Base-by-base conservation (phyloP, 2,888 invertebrate species). In the Cinara cedri region DNA sequence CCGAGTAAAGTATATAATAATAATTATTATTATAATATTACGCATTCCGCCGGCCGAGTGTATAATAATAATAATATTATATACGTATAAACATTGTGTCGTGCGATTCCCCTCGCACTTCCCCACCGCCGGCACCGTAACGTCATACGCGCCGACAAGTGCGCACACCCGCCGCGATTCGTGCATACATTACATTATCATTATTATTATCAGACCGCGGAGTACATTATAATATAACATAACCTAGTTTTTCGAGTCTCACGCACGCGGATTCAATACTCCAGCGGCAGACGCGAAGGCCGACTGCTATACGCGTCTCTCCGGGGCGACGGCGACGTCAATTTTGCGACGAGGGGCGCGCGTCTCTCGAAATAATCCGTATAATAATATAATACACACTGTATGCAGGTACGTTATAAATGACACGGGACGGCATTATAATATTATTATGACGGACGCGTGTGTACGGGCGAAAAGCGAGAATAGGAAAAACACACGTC, bases 171-270 rank as follows among this genome's bases (percentile, higher is more conserved):
- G 49, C 46, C 24, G 66, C 66, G 49, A 10, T 49, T 66, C 66
- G 46, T 16, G 49, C 66, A 11, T 21, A 21, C 21, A n/a, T 54
- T 54, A 54, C 21, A 34, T 34, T 34, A 34, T 34, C 6, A 34
- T 34, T 34, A 34, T 34, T 21, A 24, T 54, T 51, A 68, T 54
- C 26, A 68, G 51, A 51, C 68, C 68, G 16, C 42, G 21, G 16
- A 51, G 34, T 26, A 34, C 21, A 21, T 60, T 60, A 24, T 26
- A 24, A 60, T 60, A 60, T 26, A 19, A 19, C n/a, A 42, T 72
- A 72, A 72, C 72, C 72, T 72, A 60, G 72, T 72, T 72, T 60
- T 72, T 72, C 57, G 46, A 46, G 72, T 71, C 70, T 71, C 70
- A 55, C 70, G 70, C 54, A 10, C 42, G 54, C 70, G 55, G 34